Base-by-base conservation (phyloP, 2,113 vertebrate genomes). In the Poeciliopsis turrubarensis region DNA sequence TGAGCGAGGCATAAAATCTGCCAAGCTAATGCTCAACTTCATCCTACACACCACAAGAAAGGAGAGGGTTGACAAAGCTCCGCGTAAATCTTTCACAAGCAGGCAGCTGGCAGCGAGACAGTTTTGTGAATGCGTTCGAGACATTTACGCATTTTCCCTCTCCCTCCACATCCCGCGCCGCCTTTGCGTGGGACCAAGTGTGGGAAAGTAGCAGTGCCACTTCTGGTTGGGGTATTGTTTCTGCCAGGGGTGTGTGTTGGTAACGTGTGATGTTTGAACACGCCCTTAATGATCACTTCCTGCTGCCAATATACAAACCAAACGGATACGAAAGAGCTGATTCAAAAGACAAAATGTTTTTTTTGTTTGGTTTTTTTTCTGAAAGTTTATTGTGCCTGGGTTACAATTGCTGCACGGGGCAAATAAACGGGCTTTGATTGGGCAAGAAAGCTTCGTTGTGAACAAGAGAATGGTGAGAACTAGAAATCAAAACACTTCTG, bases 211-310 rank as follows among this genome's bases (percentile, higher is more conserved):
- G 74, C 10, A 0, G 68, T 75, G 80, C 85, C 83, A 72, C 80
- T 85, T 73, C 73, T 75, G 80, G 37, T 19, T 14, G 37, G 65
- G 68, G 51, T 63, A 93, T 92, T 93, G 91, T 93, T 37, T 92
- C 89, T 89, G 75, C 65, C 60, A 60, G 64, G 1, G 54, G 65
- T 68, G 79, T n/a, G 79, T 19, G 79, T n/a, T 4, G 69, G 30
- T 89, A 87, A 83, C 37, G 73, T 82, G 65, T 67, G 78, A 77
- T 82, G 86, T 89, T 85, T 87, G 62, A 84, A 71, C 79, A 81
- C 83, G 68, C 90, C 79, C 90, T 77, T 54, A 77, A 61, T 29
- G 62, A 66, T 82, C 62, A 68, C 81, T 88, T 91, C 90, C 91
- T 90, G 78, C 47, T 32, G 19, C 64, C 69, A 63, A 83, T 81